Conservation (phyloP, 2,797 vertebrate species). For the Cheirogaleus major region DNA sequence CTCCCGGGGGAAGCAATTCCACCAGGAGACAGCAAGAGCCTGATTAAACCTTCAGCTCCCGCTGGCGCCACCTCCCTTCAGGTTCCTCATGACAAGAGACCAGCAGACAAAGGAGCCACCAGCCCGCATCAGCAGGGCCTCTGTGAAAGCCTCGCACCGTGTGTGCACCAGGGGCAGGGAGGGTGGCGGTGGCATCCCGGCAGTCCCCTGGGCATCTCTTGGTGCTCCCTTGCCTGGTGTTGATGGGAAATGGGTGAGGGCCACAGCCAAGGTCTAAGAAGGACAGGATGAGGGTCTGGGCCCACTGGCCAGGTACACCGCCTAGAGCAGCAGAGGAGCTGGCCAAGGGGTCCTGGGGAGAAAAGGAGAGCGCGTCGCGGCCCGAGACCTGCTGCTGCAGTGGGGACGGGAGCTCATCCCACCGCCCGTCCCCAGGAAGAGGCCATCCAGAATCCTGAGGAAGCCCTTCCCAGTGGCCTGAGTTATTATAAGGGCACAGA, state of each 20-base stretch:
- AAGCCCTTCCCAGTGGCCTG: background rate
- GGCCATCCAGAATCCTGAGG: background rate
- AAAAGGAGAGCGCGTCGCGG: background rate
- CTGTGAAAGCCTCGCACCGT: background rate
- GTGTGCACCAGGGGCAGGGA: background rate
- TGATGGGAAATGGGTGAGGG: background rate
- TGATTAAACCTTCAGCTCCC: background rate
- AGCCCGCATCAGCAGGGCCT: background rate
- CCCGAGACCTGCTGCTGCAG: background rate
- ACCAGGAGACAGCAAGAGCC: background rate
- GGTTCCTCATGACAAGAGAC: background rate
- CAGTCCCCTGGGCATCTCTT: background rate
- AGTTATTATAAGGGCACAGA: background rate
- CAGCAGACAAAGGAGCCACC: background rate
- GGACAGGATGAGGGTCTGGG: background rate
- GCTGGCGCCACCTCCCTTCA: background rate
- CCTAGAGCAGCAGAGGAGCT: background rate
- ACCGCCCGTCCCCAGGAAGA: background rate
- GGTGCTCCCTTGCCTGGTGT: background rate
- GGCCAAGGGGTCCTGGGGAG: background rate
- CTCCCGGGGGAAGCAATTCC: background rate
- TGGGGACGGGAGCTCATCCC: background rate
- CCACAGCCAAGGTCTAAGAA: background rate
- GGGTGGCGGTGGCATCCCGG: background rate
- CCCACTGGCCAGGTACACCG: background rate